Conservation (phyloP, 2,888 invertebrate species). For the Ischnura elegans region DNA sequence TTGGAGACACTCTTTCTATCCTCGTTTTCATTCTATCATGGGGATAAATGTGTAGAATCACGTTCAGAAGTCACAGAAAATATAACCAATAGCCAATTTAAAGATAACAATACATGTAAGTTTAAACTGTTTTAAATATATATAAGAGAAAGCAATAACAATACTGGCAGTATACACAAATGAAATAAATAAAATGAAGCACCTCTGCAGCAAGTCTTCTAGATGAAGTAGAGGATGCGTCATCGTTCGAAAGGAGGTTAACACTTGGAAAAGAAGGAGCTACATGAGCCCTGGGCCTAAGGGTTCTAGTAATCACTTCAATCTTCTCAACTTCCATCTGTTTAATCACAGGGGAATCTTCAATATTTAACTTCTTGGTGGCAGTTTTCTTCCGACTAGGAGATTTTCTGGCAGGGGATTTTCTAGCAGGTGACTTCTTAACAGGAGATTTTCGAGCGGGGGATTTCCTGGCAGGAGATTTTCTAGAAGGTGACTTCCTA, state of each 20-base stretch:
- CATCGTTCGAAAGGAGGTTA: constrained; percentile 1
- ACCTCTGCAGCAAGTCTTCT: neutral
- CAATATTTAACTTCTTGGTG: neutral
- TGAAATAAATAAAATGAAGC: neutral
- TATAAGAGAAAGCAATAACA: neutral
- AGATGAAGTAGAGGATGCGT: neutral
- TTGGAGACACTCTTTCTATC: constrained; percentile 38
- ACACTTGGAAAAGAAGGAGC: constrained; percentile 43
- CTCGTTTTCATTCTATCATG: constrained; percentile 26
- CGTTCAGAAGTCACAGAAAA: neutral
- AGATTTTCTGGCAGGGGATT: constrained; percentile 75
- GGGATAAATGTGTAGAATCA: neutral
- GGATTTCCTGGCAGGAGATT: constrained; percentile 72
- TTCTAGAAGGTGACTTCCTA: constrained; percentile 69
- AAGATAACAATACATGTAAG: too few species aligned
- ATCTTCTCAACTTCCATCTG: neutral
- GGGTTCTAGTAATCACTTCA: constrained; percentile 28
- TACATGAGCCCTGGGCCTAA: constrained; percentile 47
- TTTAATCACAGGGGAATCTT: neutral
- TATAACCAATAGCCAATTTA: too few species aligned
- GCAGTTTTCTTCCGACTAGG: neutral
- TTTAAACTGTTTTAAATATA: too few species aligned
- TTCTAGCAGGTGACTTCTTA: constrained; percentile 79
- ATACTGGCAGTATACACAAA: neutral
- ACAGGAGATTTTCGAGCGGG: constrained; percentile 80